phyloP scores from a whole-genome alignment of 2,888 invertebrate genomes.

The Drosophila meridionalis region DNA sequence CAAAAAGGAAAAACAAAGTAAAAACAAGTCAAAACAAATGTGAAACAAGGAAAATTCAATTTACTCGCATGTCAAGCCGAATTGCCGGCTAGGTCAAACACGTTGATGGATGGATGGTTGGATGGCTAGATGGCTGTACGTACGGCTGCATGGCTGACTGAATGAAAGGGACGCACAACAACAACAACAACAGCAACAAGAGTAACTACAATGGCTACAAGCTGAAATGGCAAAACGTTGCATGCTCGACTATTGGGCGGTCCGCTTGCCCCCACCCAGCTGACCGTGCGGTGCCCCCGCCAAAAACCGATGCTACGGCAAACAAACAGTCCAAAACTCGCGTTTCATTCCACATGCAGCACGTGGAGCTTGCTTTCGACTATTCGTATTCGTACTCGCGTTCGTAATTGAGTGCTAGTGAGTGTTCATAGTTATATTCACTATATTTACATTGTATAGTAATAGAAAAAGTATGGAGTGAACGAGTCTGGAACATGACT shows the following conservation, averaged over 20 bases:
- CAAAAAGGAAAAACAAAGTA: constrained; percentile 52
- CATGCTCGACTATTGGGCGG: constrained; percentile 71
- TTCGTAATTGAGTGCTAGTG: constrained; percentile 7
- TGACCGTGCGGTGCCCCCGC: constrained; percentile 10
- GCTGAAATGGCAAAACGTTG: constrained; percentile 74
- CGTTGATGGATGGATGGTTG: constrained; percentile 75
- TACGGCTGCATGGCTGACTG: constrained; percentile 43
- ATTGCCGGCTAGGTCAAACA: constrained; percentile 81
- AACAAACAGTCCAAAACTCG: constrained; percentile 70
- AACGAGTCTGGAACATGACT: not conserved
- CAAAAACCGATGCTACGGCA: constrained; percentile 36
- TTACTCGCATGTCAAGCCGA: constrained; percentile 82
- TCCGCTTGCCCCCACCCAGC: constrained; percentile 42
- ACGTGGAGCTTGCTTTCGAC: constrained; percentile 9
- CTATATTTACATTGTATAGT: constrained; percentile 48
- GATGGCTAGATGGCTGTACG: constrained; percentile 50
- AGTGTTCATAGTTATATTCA: constrained; percentile 9
- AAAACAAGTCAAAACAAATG: constrained; percentile 75
- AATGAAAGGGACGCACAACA: constrained; percentile 57
- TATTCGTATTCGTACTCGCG: constrained; percentile 3
- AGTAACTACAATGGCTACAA: constrained; percentile 47
- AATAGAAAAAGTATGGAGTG: constrained; percentile 26
- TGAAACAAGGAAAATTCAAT: constrained; percentile 82
- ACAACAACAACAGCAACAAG: constrained; percentile 29
- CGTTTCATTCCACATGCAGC: constrained; percentile 31